Evolutionary conservation across 2,888 invertebrate species (phyloP).

Genomic region (Drosophila anceps): DNA sequence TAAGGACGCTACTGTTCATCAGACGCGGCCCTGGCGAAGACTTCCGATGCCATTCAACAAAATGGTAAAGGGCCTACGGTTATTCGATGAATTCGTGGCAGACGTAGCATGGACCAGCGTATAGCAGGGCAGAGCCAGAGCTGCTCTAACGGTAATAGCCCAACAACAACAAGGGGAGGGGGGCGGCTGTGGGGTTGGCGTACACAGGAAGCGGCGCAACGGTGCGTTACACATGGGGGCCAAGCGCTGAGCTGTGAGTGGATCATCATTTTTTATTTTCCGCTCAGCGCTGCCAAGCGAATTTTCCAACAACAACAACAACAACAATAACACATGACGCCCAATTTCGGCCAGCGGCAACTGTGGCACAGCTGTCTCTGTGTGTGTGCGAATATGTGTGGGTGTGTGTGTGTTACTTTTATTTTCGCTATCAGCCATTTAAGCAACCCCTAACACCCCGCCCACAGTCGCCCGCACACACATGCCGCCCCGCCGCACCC

Average conservation of each 20-base stretch:
- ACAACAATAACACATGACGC: slow-evolving; percentile 44
- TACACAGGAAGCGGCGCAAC: slow-evolving; percentile 48
- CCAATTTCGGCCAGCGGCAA: slow-evolving; percentile 76
- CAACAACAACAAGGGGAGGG: slow-evolving; percentile 1
- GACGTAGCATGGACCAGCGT: slow-evolving; percentile 44
- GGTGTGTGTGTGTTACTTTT: slow-evolving; percentile 69
- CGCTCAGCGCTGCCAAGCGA: slow-evolving; percentile 73
- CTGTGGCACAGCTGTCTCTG: slow-evolving; percentile 58
- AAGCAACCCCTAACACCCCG: slow-evolving; percentile 26
- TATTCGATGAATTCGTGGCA: slow-evolving; percentile 73
- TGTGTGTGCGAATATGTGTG: slow-evolving; percentile 51
- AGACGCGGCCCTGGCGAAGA: slow-evolving; percentile 55
- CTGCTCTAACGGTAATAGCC: slow-evolving; percentile 18
- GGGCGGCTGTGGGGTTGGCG: background rate
- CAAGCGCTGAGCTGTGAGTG: slow-evolving; percentile 50
- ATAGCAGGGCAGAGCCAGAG: slow-evolving; percentile 1
- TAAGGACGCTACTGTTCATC: slow-evolving; percentile 56
- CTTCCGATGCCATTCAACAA: slow-evolving; percentile 73
- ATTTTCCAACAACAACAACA: slow-evolving; percentile 62
- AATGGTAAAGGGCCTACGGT: slow-evolving; percentile 77
- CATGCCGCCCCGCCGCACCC: slow-evolving; percentile 24
- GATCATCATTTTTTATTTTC: slow-evolving; percentile 85
- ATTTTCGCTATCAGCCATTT: slow-evolving; percentile 78
- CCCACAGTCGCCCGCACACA: slow-evolving; percentile 21
- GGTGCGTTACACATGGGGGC: slow-evolving; percentile 71